These are phyloP conservation scores for Ferrisia virgata DNA, from an alignment of 2,888 invertebrate species.

Conservation along the genomic window DNA sequence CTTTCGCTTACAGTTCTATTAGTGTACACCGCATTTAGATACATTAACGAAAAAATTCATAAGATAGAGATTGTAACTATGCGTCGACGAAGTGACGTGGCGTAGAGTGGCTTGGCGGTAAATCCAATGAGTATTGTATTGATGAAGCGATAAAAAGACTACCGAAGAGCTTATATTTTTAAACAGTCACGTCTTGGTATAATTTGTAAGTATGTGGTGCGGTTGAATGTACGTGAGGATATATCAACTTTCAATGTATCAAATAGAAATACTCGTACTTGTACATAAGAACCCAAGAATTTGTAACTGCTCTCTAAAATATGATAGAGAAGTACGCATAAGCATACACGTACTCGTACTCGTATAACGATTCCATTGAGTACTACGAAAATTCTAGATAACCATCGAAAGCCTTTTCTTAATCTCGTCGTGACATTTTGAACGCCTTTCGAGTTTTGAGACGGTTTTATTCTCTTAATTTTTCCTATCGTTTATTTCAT, in stretches of 20 bases:
- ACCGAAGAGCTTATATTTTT: not conserved
- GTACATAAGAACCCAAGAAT: not conserved
- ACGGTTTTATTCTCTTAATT: not conserved
- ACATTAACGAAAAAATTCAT: not conserved
- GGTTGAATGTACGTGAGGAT: conserved; percentile 2
- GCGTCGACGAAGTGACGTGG: too few relatives aligned
- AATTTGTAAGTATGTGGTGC: not conserved
- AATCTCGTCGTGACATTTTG: conserved; percentile 11
- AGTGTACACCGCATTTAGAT: not conserved
- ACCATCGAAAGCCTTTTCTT: not conserved
- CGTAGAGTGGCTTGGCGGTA: too few relatives aligned
- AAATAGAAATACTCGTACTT: not conserved
- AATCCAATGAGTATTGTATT: not conserved
- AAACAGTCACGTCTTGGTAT: conserved; percentile 2
- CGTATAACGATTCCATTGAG: conserved; percentile 1
- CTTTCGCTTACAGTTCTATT: not conserved
- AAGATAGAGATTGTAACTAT: not conserved
- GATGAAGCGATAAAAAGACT: not conserved
- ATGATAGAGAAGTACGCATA: not conserved
- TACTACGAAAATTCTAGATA: not conserved
- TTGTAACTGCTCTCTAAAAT: not conserved
- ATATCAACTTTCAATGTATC: conserved; percentile 11
- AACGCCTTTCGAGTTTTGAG: conserved; percentile 18
- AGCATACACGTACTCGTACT: too few relatives aligned
- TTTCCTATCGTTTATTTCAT: not conserved